Percentiles rank a stretch among this genome's conserved stretches.
phyloP scores from a whole-genome alignment of 2,113 vertebrate species.

The Ciconia maguari region DNA sequence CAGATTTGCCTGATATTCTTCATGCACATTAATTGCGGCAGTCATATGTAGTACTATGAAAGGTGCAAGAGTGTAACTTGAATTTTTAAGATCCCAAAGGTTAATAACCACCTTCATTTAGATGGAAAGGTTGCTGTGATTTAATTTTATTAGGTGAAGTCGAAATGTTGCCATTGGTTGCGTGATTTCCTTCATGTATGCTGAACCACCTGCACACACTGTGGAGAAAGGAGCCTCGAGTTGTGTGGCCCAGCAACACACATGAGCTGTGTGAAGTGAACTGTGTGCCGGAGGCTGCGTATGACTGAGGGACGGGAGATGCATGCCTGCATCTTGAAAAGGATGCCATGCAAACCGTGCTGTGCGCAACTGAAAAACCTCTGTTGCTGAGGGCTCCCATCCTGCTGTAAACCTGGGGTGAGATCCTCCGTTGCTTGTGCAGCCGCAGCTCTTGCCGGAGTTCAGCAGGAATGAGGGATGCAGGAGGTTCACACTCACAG shows the following conservation, averaged over 20 bases:
- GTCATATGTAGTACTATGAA: neutral
- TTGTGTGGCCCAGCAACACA: neutral
- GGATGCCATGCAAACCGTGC: neutral
- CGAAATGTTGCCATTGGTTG: neutral
- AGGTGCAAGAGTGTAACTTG: neutral
- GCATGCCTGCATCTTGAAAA: neutral
- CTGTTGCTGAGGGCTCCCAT: neutral
- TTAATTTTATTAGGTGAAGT: conserved; percentile 43
- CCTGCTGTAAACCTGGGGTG: neutral
- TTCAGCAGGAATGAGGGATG: neutral
- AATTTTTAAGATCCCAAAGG: neutral
- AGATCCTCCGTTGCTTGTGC: neutral
- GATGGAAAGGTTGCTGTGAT: neutral
- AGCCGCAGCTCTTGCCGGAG: accelerated
- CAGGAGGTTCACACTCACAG: neutral
- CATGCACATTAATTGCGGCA: neutral
- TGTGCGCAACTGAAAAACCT: neutral
- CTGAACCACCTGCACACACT: neutral
- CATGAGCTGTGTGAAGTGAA: accelerated
- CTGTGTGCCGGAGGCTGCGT: neutral
- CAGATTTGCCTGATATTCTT: neutral
- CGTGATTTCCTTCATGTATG: neutral
- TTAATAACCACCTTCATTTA: conserved; percentile 29
- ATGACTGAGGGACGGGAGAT: neutral
- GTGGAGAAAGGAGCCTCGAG: neutral